A percentile compares a stretch with the other conserved stretches of the same genome.
Evolutionary conservation across 2,797 vertebrate genomes (phyloP).

Genomic region (Poecilia picta): DNA sequence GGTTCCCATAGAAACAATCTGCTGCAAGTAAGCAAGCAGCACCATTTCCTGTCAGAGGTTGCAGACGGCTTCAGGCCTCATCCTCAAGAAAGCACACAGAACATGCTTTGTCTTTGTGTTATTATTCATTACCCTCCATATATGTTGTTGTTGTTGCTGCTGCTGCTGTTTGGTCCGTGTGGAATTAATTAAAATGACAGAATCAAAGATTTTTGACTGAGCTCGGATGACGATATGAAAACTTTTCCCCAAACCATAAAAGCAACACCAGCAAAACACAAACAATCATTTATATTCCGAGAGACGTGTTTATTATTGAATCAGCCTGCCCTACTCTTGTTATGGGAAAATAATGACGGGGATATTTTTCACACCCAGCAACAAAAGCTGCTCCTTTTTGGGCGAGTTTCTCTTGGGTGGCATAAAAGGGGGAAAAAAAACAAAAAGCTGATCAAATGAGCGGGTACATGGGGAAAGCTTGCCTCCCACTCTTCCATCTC

Average conservation of each 20-base stretch:
- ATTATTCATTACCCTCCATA: slow-evolving; percentile 14
- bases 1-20: slow-evolving; percentile 75
- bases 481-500: slow-evolving; percentile 22
- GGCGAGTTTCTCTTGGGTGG: slow-evolving; percentile 63
- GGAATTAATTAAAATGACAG: neutral
- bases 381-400: neutral
- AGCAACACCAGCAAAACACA: slow-evolving; percentile 53
- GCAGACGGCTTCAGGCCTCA: slow-evolving; percentile 38
- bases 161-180: neutral
- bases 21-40: slow-evolving; percentile 43
- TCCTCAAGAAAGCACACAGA: slow-evolving; percentile 27
- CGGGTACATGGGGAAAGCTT: slow-evolving; percentile 25
- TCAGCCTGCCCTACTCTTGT: slow-evolving; percentile 34
- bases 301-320: slow-evolving; percentile 61
- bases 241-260: slow-evolving; percentile 40
- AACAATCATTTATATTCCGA: slow-evolving; percentile 21
- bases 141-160: neutral
- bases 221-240: slow-evolving; percentile 17
- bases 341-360: slow-evolving; percentile 38
- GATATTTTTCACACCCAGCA: slow-evolving; percentile 55
- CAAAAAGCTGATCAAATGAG: slow-evolving; percentile 49
- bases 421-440: slow-evolving; percentile 53
- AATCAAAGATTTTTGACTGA: slow-evolving; percentile 4
- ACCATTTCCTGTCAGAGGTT: slow-evolving; percentile 72
- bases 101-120: slow-evolving; percentile 31